A percentile compares a stretch with the other conserved stretches of the same genome.
Evolutionary conservation across 1,140 invertebrate species (phyloP).

Genomic region (Hylaeus anthracinus): DNA sequence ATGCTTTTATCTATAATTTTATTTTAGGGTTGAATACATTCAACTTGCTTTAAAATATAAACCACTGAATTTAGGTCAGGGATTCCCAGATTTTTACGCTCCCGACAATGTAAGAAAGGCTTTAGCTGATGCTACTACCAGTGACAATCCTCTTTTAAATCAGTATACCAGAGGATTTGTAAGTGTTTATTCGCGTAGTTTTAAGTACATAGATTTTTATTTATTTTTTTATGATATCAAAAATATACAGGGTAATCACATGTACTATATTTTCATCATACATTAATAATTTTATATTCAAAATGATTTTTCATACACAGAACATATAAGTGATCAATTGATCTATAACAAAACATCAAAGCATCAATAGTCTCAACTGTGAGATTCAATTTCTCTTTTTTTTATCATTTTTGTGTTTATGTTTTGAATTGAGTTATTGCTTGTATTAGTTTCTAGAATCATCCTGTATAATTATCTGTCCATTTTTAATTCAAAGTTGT

Average conservation of each 20-base stretch:
- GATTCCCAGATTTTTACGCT: conserved; percentile 96
- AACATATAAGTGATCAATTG: too few relatives aligned
- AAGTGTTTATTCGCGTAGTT: conserved; percentile 72
- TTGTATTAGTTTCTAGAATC: too few relatives aligned
- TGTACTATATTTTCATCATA: too few relatives aligned
- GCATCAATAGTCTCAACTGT: too few relatives aligned
- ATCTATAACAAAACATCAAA: too few relatives aligned
- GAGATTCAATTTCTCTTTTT: too few relatives aligned
- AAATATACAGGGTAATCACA: background rate
- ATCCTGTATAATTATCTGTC: conserved; percentile 1
- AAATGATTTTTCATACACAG: too few relatives aligned
- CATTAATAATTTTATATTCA: too few relatives aligned
- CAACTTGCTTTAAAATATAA: conserved; percentile 92
- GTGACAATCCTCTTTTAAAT: conserved; percentile 89
- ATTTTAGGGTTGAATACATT: conserved; percentile 95
- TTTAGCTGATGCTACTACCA: conserved; percentile 85
- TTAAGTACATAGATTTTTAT: conserved; percentile 14
- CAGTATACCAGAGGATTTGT: conserved; percentile 96
- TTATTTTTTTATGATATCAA: background rate
- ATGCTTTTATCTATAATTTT: conserved; percentile 36
- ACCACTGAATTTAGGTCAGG: conserved; percentile 97
- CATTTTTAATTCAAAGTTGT: background rate
- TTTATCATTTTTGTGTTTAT: too few relatives aligned
- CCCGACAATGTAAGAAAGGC: conserved; percentile 92
- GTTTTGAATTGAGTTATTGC: too few relatives aligned